Evolutionary conservation across 2,113 vertebrate genomes (phyloP).

Genomic region (Taurulus bubalis): DNA sequence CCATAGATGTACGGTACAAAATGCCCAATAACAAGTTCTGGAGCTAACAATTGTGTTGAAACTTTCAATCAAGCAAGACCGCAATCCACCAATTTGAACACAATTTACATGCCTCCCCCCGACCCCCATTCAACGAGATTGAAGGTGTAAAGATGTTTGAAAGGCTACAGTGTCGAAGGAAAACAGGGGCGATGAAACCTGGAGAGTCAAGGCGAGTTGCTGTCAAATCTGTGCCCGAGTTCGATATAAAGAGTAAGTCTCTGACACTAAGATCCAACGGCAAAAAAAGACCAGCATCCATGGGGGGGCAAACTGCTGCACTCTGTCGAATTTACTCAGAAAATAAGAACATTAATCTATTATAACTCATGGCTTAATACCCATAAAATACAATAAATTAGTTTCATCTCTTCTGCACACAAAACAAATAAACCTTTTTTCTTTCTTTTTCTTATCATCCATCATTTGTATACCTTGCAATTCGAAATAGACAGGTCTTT

Average conservation of each 20-base stretch:
- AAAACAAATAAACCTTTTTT: conserved; percentile 26
- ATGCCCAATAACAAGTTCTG: conserved; percentile 67
- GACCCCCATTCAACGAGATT: conserved; percentile 21
- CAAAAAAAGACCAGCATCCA: conserved; percentile 30
- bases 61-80: conserved; percentile 64
- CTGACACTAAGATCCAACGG: conserved; percentile 23
- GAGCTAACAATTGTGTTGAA: conserved; percentile 63
- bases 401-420: conserved; percentile 44
- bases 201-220: conserved; percentile 12
- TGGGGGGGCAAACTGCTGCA: conserved; percentile 14
- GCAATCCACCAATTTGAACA: conserved; percentile 66
- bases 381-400: conserved; percentile 58
- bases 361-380: conserved; percentile 49
- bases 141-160: conserved; percentile 32
- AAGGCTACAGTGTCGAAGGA: background rate
- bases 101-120: conserved; percentile 27
- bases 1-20: conserved; percentile 73
- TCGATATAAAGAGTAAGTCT: conserved; percentile 34
- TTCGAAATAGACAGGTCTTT: conserved; percentile 46
- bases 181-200: conserved; percentile 14
- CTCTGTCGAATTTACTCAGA: conserved; percentile 41
- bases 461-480: conserved; percentile 23
- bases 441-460: background rate
- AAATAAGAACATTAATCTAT: conserved; percentile 42
- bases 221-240: conserved; percentile 44